Percentiles rank a stretch among this genome's conserved stretches.
phyloP scores from a whole-genome alignment of 1,140 invertebrate species.

The Eriosoma lanigerum region DNA sequence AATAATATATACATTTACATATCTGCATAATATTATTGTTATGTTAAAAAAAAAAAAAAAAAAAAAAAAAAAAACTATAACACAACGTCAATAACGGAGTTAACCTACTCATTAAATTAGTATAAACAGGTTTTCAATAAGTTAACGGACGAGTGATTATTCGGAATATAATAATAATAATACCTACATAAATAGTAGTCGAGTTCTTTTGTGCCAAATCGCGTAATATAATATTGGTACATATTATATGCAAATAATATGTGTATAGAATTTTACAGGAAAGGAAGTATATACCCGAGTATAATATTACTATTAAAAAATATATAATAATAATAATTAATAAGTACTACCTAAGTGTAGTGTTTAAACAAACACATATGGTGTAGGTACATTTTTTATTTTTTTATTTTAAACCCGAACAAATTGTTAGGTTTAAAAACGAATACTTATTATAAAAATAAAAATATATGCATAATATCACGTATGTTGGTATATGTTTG shows the following conservation, averaged over 20 bases:
- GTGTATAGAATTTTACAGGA: not conserved
- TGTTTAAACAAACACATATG: not conserved
- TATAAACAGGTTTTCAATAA: conserved; percentile 1
- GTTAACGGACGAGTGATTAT: not conserved
- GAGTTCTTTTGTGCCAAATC: not conserved
- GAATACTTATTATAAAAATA: not conserved
- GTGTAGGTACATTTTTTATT: too few relatives aligned
- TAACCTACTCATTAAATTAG: conserved; percentile 2
- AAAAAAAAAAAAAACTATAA: too few relatives aligned
- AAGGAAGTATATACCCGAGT: not conserved
- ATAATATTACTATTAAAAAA: not conserved
- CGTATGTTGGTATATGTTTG: too few relatives aligned
- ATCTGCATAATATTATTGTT: too few relatives aligned
- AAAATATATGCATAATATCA: too few relatives aligned
- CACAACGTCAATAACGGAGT: too few relatives aligned
- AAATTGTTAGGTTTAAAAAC: not conserved
- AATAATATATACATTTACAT: too few relatives aligned
- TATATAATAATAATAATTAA: not conserved
- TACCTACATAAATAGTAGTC: too few relatives aligned
- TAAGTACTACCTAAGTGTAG: too few relatives aligned
- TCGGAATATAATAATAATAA: not conserved
- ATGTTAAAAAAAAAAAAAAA: too few relatives aligned
- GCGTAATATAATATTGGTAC: too few relatives aligned
- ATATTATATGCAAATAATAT: not conserved
- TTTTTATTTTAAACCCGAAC: too few relatives aligned